Evolutionary conservation across 2,113 vertebrate species (phyloP).

Genomic region (Ellobius talpinus): DNA sequence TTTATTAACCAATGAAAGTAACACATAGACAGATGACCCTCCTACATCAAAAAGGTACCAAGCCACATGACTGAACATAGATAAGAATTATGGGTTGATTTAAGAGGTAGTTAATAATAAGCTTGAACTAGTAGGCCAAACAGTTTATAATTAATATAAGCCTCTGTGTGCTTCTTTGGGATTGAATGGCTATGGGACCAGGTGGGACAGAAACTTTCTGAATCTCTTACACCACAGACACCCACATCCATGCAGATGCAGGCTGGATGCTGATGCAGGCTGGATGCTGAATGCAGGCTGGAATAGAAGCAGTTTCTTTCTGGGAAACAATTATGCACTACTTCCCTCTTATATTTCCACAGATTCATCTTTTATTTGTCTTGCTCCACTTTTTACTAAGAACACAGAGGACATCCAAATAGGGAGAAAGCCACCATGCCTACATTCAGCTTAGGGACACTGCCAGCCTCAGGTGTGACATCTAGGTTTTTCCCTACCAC

Average conservation of each 20-base stretch:
- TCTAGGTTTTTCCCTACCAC: neutral
- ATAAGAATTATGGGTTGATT: too few species aligned
- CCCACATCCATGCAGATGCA: neutral
- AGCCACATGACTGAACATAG: too few species aligned
- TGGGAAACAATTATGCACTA: neutral
- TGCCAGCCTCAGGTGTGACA: neutral
- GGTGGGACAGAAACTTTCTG: too few species aligned
- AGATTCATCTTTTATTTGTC: accelerated
- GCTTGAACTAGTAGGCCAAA: too few species aligned
- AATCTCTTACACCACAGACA: neutral
- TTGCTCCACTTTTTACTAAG: neutral
- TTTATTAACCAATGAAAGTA: too few species aligned
- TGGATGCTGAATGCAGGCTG: too few species aligned
- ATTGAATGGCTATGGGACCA: too few species aligned
- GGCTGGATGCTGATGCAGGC: neutral
- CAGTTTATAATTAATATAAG: too few species aligned
- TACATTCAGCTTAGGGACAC: neutral
- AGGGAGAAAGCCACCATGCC: neutral
- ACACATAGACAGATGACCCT: too few species aligned
- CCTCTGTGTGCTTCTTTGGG: too few species aligned
- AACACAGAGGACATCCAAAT: neutral
- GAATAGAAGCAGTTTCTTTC: neutral
- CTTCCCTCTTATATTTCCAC: neutral
- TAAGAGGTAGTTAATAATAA: too few species aligned
- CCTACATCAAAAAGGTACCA: too few species aligned